Conservation (phyloP, 2,888 invertebrate genomes). For the Lobophora halterata region DNA sequence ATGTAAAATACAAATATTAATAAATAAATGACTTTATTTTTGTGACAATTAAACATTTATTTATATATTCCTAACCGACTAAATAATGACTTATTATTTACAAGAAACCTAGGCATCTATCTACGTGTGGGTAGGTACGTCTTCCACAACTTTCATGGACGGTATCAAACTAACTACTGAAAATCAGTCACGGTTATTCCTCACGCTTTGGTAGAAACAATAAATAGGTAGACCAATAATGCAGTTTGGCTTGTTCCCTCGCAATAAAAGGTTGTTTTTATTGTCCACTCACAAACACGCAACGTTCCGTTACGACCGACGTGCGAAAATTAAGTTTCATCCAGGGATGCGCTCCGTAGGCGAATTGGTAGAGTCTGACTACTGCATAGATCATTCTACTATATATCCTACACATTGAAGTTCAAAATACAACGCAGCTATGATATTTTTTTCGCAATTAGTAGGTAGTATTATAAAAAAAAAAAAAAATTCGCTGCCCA, state of each 20-base stretch:
- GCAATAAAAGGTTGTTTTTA: constrained; percentile 49
- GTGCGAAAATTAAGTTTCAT: constrained; percentile 51
- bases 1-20: no score
- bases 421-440: constrained; percentile 15
- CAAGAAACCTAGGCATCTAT: no score
- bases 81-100: no score
- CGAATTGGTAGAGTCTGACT: constrained; percentile 9
- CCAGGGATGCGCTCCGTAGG: constrained; percentile 32
- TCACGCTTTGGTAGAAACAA: constrained; percentile 22
- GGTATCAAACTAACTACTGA: neutral
- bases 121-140: no score
- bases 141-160: neutral
- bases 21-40: no score
- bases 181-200: constrained; percentile 17
- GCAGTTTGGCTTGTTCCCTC: constrained; percentile 38
- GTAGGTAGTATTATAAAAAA: no score
- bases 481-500: constrained; percentile 29
- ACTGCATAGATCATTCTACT: no score
- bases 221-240: constrained; percentile 36
- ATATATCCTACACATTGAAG: constrained; percentile 25
- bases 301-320: constrained; percentile 43
- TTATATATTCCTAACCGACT: no score
- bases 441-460: no score
- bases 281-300: constrained; percentile 51
- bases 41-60: no score